Evolutionary conservation across 2,888 invertebrate genomes (phyloP), one percentile per base, ranked within the genome.

Genomic region (Amphimallon solstitiale): DNA sequence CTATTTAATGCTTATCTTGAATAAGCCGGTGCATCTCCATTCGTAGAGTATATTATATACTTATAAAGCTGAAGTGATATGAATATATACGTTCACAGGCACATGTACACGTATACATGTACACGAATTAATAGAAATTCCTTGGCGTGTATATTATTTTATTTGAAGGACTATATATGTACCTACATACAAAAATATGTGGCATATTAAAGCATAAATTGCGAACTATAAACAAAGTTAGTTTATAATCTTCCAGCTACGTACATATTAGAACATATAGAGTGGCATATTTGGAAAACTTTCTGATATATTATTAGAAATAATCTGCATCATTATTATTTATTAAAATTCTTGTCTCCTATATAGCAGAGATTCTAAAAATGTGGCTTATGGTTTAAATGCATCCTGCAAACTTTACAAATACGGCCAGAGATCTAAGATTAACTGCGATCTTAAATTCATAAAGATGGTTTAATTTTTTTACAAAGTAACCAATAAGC

Each of bases 81-180:
- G 40, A 40, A 54, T 54, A 54, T 29, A 29, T n/a, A n/a, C n/a
- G n/a, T n/a, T n/a, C n/a, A n/a, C n/a, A n/a, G n/a, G n/a, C n/a
- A n/a, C n/a, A n/a, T 54, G 40, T 21, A 54, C 40, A 38, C 21
- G 54, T 15, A 12, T 6, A 37, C 14, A 17, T 29, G 7, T n/a
- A 38, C 21, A 54, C 40, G 17, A 37, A 40, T 54, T 54, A 54
- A 38, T 54, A 38, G 12, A 23, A 54, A 54, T 54, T 38, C 54
- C 38, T 40, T 17, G 10, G 38, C 9, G 54, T 40, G 21, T 21
- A 40, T 38, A 54, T 54, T 54, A 38, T 54, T 54, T n/a, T 40
- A 38, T 40, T 17, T 37, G 19, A 15, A 37, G 10, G 15, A 35
- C 9, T 37, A 52, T 37, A 37, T 29, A 14, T 15, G 21, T 46